phyloP scores from a whole-genome alignment of 2,888 invertebrate species.

The Ophioninae sp. region DNA sequence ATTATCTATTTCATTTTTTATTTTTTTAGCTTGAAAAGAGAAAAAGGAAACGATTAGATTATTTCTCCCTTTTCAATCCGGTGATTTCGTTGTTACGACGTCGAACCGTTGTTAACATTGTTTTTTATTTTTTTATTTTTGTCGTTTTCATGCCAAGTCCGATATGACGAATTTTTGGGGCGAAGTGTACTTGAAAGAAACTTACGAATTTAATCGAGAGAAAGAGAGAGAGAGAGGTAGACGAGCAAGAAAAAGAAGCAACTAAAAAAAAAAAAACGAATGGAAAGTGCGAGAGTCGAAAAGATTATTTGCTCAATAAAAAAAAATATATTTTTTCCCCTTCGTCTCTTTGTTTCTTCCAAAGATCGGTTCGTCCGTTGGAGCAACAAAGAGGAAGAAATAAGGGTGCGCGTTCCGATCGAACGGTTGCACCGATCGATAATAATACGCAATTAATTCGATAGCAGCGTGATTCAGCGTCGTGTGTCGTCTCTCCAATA shows the following conservation, averaged over 20 bases:
- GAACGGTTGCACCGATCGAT: conserved; percentile 12
- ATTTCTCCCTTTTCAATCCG: neutral
- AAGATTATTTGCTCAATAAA: conserved; percentile 58
- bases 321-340: conserved; percentile 26
- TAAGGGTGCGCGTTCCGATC: neutral
- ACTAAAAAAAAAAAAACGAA: neutral
- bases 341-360: neutral
- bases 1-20: neutral
- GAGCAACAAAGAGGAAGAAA: conserved; percentile 1
- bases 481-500: conserved; percentile 26
- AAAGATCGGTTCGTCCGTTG: neutral
- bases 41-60: neutral
- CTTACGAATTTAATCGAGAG: neutral
- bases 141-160: conserved; percentile 4
- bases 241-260: neutral
- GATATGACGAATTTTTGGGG: too few species aligned
- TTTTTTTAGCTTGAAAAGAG: neutral
- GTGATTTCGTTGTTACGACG: neutral
- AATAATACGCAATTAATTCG: conserved; percentile 4
- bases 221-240: neutral
- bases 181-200: neutral
- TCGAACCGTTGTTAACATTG: neutral
- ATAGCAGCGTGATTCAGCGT: neutral
- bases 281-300: neutral
- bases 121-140: conserved; percentile 13